A percentile compares a stretch with the other conserved stretches of the same genome.
These are phyloP conservation scores for Matsumyia berberina DNA, from an alignment of 2,888 invertebrate genomes.

Conservation along the genomic window DNA sequence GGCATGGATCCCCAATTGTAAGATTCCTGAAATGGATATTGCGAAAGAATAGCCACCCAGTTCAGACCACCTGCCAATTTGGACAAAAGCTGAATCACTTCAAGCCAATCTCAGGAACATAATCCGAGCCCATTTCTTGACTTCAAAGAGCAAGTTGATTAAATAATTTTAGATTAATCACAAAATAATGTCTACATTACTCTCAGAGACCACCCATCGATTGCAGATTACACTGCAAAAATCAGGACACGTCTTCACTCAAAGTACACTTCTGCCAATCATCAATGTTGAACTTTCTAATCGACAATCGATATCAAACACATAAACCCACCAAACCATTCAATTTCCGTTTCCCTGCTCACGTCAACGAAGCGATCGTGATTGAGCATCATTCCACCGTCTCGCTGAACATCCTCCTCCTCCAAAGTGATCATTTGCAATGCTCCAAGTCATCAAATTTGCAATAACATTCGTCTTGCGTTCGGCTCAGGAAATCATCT, in stretches of 20 bases:
- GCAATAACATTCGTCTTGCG: constrained; percentile 54
- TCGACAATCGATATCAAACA: constrained; percentile 30
- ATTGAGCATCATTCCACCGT: constrained; percentile 23
- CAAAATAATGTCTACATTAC: too few relatives aligned
- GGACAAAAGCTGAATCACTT: too few relatives aligned
- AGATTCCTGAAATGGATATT: too few relatives aligned
- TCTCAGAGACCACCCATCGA: constrained; percentile 25
- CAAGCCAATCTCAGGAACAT: too few relatives aligned
- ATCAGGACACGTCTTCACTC: neutral
- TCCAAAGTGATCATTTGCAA: neutral
- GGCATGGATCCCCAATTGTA: too few relatives aligned
- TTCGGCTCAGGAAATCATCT: constrained; percentile 28
- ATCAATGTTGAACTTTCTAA: constrained; percentile 43
- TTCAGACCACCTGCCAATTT: too few relatives aligned
- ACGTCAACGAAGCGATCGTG: constrained; percentile 22
- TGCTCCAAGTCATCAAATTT: constrained; percentile 45
- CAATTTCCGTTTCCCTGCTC: neutral
- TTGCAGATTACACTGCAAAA: neutral
- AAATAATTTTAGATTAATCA: too few relatives aligned
- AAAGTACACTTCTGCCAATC: constrained; percentile 21
- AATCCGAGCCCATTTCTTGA: too few relatives aligned
- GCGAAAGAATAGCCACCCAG: too few relatives aligned
- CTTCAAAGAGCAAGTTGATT: too few relatives aligned
- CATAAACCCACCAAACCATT: constrained; percentile 21
- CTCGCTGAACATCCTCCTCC: neutral